Evolutionary conservation across 1,140 invertebrate species (phyloP).

Genomic region (Physella acuta): DNA sequence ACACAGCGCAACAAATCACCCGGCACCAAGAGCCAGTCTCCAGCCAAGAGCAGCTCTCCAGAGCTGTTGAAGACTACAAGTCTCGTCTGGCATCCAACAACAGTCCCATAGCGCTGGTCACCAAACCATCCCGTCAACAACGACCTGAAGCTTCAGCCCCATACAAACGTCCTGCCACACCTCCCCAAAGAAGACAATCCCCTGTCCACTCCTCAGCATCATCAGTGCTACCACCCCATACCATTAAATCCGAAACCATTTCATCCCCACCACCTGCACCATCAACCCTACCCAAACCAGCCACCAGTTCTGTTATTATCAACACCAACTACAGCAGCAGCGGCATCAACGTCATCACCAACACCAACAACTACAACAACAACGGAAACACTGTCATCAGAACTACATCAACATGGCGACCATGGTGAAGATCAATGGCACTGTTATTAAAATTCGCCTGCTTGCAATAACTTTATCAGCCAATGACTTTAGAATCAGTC

Average conservation of each 20-base stretch:
- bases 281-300: not conserved
- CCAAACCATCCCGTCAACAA: not conserved
- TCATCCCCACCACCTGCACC: no score
- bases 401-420: conserved; percentile 14
- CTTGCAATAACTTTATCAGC: no score
- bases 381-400: conserved; percentile 3
- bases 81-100: not conserved
- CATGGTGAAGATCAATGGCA: conserved; percentile 3
- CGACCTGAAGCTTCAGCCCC: not conserved
- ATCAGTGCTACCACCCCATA: not conserved
- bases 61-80: not conserved
- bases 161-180: not conserved
- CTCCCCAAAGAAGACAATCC: not conserved
- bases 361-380: not conserved
- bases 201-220: not conserved
- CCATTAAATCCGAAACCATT: not conserved
- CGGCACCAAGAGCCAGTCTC: not conserved
- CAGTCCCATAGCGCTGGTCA: not conserved
- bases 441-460: no score
- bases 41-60: not conserved
- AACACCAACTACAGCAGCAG: not conserved
- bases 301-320: not conserved
- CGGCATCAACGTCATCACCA: not conserved
- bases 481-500: no score
- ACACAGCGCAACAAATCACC: not conserved